Conservation (phyloP, 2,797 vertebrate genomes). For the Typhlichthys eigenmanni region DNA sequence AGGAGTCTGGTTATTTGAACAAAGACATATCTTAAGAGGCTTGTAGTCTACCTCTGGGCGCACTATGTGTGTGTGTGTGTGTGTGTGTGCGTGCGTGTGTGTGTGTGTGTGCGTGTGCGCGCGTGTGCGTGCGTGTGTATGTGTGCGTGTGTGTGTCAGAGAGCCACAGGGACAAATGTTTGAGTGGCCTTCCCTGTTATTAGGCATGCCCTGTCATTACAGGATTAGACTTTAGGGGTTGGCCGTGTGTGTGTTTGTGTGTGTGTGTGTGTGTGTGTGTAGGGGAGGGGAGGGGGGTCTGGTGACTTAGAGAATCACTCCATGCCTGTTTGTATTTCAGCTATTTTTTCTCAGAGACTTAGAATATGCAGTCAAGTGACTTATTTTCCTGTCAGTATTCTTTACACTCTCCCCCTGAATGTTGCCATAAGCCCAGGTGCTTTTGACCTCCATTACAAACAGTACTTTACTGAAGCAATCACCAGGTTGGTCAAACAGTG, state of each 20-base stretch:
- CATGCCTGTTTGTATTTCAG: slow-evolving; percentile 53
- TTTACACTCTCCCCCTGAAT: background rate
- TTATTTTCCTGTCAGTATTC: slow-evolving; percentile 4
- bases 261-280: slow-evolving; percentile 14
- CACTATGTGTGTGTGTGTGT: slow-evolving; percentile 22
- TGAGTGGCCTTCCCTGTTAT: slow-evolving; percentile 78
- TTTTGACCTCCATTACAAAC: slow-evolving; percentile 62
- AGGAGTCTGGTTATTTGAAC: slow-evolving; percentile 73
- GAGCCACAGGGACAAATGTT: slow-evolving; percentile 67
- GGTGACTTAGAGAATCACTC: slow-evolving; percentile 28
- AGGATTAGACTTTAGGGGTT: slow-evolving; percentile 73
- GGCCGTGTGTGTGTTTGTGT: slow-evolving; percentile 34
- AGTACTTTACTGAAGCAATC: slow-evolving; percentile 45
- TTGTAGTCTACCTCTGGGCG: slow-evolving; percentile 51
- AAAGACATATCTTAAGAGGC: slow-evolving; percentile 75
- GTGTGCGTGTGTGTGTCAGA: slow-evolving; percentile 21
- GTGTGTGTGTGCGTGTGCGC: slow-evolving; percentile 39
- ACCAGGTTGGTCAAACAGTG: slow-evolving; percentile 52
- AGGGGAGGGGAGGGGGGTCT: slow-evolving; percentile 31
- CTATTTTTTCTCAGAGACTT: slow-evolving; percentile 55
- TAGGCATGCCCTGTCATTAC: slow-evolving; percentile 81
- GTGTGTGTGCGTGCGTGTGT: slow-evolving; percentile 23
- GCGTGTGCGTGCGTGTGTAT: slow-evolving; percentile 15
- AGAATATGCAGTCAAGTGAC: slow-evolving; percentile 35
- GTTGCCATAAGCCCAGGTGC: slow-evolving; percentile 60